Evolutionary conservation across 1,140 invertebrate species (phyloP), one percentile per base, ranked within the genome.

Genomic region (Halesus radiatus): DNA sequence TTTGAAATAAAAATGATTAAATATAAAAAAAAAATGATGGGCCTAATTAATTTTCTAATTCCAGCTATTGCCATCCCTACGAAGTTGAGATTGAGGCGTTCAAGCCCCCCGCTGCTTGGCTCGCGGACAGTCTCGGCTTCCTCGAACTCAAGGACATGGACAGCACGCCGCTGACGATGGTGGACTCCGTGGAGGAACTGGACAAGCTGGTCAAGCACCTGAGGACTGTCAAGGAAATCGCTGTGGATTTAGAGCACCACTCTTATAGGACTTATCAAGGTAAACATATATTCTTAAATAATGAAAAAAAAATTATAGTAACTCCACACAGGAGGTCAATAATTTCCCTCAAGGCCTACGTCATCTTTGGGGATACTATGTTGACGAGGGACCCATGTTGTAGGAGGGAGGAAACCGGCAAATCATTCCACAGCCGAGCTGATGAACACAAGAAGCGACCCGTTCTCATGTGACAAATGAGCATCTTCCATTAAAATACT

Each of bases 51-150:
- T 5, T 54, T 79, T 72, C 83, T 79, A 82, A 60, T 84, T 88
- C 81, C 84, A 94, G 93, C 80, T 96, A 92, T 87, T 91, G 93
- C 82, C 97, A 99, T 91, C 98, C 98, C 0, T 99, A 99, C 87
- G 93, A 96, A 86, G 92, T 92, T 86, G 98, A 99, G 88, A 85
- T 99, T 15, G 91, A 97, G 32, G 88, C 91, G 83, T 96, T 94
- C 84, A 85, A 90, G 26, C 91, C 92, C 0, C 84, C 89, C 0
- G 83, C 87, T 0, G 80, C 86, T 13, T 91, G 93, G 66, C 81
- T 95, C 10, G 81, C 87, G 2, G 90, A 91, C 6, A 37, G 84
- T 1, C 75, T 84, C n/a, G 84, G 85, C 1, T 86, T 86, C 1
- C 4, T 76, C 0, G 87, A 86, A n/a, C 91, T 90, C 15, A 89